Evolutionary conservation across 2,797 vertebrate genomes (phyloP).

Genomic region (Myotis findleyi): DNA sequence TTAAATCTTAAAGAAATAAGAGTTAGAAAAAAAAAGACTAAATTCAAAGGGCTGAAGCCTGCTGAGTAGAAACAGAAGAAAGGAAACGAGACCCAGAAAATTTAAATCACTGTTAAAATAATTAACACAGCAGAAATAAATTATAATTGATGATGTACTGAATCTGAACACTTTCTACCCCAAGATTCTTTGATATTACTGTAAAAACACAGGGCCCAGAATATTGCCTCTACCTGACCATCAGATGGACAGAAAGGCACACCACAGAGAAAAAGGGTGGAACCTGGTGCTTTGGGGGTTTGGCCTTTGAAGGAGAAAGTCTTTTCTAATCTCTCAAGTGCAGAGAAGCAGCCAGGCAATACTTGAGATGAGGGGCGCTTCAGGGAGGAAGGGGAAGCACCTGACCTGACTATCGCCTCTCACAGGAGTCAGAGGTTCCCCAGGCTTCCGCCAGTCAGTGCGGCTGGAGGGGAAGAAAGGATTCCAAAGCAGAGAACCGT

Average conservation of each 20-base stretch:
- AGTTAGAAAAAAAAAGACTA: not conserved
- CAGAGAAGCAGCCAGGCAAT: not conserved
- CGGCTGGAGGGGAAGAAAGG: not conserved
- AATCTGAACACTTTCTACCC: not conserved
- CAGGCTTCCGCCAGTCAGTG: not conserved
- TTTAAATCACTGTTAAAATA: constrained; percentile 9
- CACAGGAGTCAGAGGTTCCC: not conserved
- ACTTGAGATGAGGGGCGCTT: not conserved
- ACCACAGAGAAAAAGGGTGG: not conserved
- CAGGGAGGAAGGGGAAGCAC: not conserved
- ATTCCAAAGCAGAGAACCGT: not conserved
- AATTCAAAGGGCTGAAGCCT: constrained; percentile 34
- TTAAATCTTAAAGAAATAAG: constrained; percentile 1
- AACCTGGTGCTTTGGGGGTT: not conserved
- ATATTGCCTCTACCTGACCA: not conserved
- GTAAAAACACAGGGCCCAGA: not conserved
- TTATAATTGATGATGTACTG: not conserved
- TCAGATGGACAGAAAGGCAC: not conserved
- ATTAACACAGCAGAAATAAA: not conserved
- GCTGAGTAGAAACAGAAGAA: not conserved
- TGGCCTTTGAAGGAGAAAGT: not conserved
- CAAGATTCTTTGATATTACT: not conserved
- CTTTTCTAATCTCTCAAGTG: not conserved
- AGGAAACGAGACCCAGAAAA: not conserved
- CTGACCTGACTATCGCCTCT: not conserved